phyloP scores from a whole-genome alignment of 2,888 invertebrate species.

The Saturnia japonica region DNA sequence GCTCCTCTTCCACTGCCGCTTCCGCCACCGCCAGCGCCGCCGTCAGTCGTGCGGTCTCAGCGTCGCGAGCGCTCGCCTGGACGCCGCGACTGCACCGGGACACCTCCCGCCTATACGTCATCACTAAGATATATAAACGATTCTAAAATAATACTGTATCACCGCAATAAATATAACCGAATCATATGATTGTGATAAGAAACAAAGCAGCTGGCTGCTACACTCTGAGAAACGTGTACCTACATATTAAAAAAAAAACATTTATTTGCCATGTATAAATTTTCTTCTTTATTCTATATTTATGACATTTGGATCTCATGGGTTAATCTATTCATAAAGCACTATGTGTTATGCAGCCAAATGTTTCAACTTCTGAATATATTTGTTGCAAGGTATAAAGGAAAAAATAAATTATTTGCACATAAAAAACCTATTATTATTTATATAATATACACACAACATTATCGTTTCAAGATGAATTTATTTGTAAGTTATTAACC shows the following conservation, averaged over 20 bases:
- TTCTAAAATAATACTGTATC: no score
- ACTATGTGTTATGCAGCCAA: not conserved
- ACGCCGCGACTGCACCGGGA: conserved; percentile 81
- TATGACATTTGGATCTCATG: not conserved
- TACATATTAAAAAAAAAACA: no score
- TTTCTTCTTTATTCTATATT: no score
- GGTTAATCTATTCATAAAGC: not conserved
- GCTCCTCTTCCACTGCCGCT: conserved; percentile 84
- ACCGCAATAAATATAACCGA: no score
- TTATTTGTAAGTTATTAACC: conserved; percentile 43
- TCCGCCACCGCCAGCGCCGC: conserved; percentile 81
- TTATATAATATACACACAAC: not conserved
- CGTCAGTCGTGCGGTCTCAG: conserved; percentile 83
- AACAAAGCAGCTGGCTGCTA: no score
- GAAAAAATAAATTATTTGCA: not conserved
- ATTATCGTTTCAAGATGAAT: not conserved
- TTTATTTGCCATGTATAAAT: no score
- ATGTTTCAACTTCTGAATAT: not conserved
- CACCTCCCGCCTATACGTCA: conserved; percentile 46
- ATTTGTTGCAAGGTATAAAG: no score
- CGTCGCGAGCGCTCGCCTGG: conserved; percentile 85
- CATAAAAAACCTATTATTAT: conserved; percentile 9
- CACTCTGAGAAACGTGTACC: no score
- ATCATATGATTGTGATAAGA: no score
- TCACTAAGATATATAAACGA: no score